Base-by-base conservation (phyloP, 2,888 invertebrate genomes). In the Melangyna quadrimaculata region DNA sequence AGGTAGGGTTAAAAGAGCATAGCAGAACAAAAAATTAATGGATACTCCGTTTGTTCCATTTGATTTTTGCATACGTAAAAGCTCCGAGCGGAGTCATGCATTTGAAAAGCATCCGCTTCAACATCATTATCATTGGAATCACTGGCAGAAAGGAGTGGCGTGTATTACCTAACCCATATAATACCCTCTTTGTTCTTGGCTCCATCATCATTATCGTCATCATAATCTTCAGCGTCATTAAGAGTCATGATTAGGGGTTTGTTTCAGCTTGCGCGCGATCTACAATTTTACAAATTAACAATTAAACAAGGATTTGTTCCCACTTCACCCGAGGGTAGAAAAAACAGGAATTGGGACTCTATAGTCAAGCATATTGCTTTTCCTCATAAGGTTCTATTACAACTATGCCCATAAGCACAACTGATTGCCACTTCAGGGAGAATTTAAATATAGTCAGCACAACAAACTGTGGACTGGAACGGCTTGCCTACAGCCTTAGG, bases 231-330 rank as follows among this genome's bases (percentile, higher is more conserved):
- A 51, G 27, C 75, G 48, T 73, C 71, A 69, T 86, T 81, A 78
- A 73, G n/a, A n/a, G 75, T 29, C 72, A 51, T 35, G 32, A 48
- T 32, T 24, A 63, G 35, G 84, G 73, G 77, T 86, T 86, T 73
- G 81, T 86, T 81, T 73, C 70, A 86, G 73, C 70, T 43, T n/a
- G 70, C 69, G 75, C 72, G 35, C 32, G 9, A 19, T 51, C 14
- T 86, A 86, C 77, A 86, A 86, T 77, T 86, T 81, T 81, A 86
- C 81, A 86, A 86, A 86, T 86, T 86, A 81, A 86, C 81, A 86
- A 86, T 86, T 86, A 86, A 86, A 81, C 63, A 72, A 70, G 86
- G 81, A 81, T 86, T 86, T 86, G 77, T 73, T 65, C 40, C 69
- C 27, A 24, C 37, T 32, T 29, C 65, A 59, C 80, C 48, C 43